Evolutionary conservation across 30 jellyfish, hydroid and myxozoan species (phyloP), one percentile per base, ranked within the genome.

Genomic region (Rhopilema esculentum): DNA sequence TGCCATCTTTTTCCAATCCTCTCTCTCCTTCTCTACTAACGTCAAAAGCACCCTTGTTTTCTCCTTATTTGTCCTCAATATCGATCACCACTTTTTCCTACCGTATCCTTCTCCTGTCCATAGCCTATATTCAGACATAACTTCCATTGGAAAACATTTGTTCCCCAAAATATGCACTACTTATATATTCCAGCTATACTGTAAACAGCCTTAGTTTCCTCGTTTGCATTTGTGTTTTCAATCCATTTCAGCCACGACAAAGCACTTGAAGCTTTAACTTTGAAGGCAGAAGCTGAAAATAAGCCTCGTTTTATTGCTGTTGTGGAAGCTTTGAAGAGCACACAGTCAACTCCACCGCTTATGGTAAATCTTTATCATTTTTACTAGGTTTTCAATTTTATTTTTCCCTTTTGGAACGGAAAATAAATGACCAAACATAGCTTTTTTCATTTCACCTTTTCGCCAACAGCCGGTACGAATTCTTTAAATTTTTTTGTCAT

Each of bases 241-340:
- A n/a, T 27, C 40, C 9, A 19, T 19, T 85, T 12, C 67, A 94
- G 99, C 51, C 99, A 94, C 68, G 99, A 94, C 18, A 94, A 94
- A 73, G 99, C 99, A 19, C 88, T 94, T 62, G 99, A 94, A 88
- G 99, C 99, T 15, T 77, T 94, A 80, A 94, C 99, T 26, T 29
- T 94, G 97, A 94, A 94, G 66, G 99, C 97, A 1, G 99, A 94
- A 71, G 99, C 97, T 7, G 97, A 89, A 72, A 94, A 94, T 84
- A 89, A 94, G 70, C 91, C 97, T n/a, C 88, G 99, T 33, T 94
- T 94, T 63, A 50, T 76, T 84, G 99, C 99, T 63, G 95, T 94
- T 72, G 96, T 94, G 24, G 93, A 90, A 21, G 96, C 99, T 0
- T 53, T 94, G 90, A 89, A 89, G 52, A 97, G 97, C 21, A 97